Conservation (phyloP, 2,888 invertebrate genomes). For the Prosopocoilus inquinatus region DNA sequence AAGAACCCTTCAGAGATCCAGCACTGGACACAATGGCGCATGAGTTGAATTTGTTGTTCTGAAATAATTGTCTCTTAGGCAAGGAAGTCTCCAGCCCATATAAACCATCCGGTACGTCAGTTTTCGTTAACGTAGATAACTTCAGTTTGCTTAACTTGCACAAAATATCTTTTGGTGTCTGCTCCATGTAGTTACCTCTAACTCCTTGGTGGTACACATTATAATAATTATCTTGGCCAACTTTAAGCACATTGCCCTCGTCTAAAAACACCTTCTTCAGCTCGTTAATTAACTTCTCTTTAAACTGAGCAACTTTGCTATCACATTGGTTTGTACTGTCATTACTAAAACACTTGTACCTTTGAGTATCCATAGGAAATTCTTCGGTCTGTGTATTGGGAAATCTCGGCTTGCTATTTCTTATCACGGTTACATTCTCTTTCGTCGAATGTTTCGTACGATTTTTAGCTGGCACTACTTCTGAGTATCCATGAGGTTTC, state of each 20-base stretch:
- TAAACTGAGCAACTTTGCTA: conserved; percentile 61
- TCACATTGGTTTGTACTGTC: conserved; percentile 56
- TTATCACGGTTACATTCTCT: conserved; percentile 53
- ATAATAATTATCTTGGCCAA: conserved; percentile 62
- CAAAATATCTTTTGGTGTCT: conserved; percentile 54
- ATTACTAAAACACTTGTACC: conserved; percentile 59
- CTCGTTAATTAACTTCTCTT: conserved; percentile 64
- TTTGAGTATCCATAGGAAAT: conserved; percentile 62
- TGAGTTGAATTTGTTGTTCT: conserved; percentile 59
- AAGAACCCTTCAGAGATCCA: conserved; percentile 71
- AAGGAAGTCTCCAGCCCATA: conserved; percentile 59
- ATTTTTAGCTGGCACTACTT: conserved; percentile 27
- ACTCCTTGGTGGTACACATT: conserved; percentile 64
- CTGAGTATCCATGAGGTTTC: conserved; percentile 25
- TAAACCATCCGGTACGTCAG: conserved; percentile 62
- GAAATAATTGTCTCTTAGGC: conserved; percentile 62
- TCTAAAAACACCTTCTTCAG: conserved; percentile 67
- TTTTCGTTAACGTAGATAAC: conserved; percentile 54
- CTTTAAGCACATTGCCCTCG: conserved; percentile 65
- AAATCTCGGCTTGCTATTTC: conserved; percentile 63
- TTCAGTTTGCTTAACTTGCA: conserved; percentile 56
- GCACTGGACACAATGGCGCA: conserved; percentile 83
- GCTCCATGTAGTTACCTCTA: conserved; percentile 52
- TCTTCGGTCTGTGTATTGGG: conserved; percentile 63
- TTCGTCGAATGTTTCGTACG: conserved; percentile 42